These are phyloP conservation scores for Pholis gunnellus DNA, from an alignment of 2,113 vertebrate genomes.

Conservation along the genomic window DNA sequence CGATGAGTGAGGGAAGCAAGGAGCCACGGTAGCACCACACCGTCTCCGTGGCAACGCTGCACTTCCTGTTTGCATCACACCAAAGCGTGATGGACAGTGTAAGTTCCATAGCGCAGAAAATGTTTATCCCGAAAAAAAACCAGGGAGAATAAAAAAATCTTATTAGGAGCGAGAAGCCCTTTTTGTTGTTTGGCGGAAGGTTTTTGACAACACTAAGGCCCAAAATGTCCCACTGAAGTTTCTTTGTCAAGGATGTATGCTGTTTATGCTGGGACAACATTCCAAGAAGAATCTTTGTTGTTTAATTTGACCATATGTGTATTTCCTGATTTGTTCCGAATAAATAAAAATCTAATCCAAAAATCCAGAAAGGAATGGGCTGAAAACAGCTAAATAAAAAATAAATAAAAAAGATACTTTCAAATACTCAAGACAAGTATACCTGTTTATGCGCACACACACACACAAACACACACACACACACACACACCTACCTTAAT, in stretches of 20 bases:
- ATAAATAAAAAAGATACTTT: neutral
- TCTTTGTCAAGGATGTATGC: neutral
- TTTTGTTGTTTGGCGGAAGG: too few relatives aligned
- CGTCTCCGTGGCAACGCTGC: neutral
- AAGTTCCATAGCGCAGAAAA: neutral
- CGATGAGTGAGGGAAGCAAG: neutral
- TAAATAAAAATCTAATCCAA: neutral
- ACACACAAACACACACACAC: conserved; percentile 4
- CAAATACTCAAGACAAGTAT: neutral
- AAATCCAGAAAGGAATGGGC: neutral
- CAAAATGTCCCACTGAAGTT: too few relatives aligned
- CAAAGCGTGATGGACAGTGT: neutral
- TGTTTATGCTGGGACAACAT: neutral
- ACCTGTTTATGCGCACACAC: neutral
- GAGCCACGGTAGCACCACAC: neutral
- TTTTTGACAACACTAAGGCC: too few relatives aligned
- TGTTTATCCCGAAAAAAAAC: neutral
- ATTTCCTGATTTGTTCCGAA: too few relatives aligned
- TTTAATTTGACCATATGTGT: neutral
- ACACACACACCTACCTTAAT: conserved; percentile 86
- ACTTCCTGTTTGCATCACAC: neutral
- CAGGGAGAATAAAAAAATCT: too few relatives aligned
- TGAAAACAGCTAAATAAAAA: neutral
- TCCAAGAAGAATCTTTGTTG: neutral
- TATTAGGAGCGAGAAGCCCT: neutral